Base-by-base conservation (phyloP, 2,888 invertebrate species). In the Trachelus tabidus region DNA sequence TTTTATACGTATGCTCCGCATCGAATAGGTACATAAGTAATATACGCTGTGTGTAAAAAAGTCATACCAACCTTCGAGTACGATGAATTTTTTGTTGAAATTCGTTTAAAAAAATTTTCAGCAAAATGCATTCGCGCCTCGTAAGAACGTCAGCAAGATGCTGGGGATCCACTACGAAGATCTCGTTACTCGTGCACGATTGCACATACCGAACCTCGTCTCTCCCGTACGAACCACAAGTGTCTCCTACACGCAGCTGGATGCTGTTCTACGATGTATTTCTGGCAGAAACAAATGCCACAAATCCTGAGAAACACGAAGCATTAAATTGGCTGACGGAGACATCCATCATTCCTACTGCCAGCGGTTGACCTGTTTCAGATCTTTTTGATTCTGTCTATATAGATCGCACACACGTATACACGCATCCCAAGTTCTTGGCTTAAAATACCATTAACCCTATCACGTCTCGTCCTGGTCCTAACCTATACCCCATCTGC, bases 271-370 rank as follows among this genome's bases (percentile, higher is more conserved):
- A 33, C 71, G 71, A 31, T 37, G 79, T 77, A 81, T 79, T 76
- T 76, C 77, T 40, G 76, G 76, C 77, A 75, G 81, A 73, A 81
- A 79, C 79, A 77, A 81, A 79, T 71, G 75, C 69, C 76, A 76
- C 75, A 75, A 79, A 78, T 75, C 78, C 69, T 77, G 71, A 79
- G 74, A 74, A 75, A 76, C 79, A 76, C 75, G 79, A 77, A 76
- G 79, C 81, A 79, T 77, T 81, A 81, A 81, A 81, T 81, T 79
- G 79, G 78, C 33, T n/a, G 75, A 73, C 75, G 68, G 75, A 69
- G 56, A 71, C 81, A 79, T 81, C 81, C 79, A 79, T 79, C 81
- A 81, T 79, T 81, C 76, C 76, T 71, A 40, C 40, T 40, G 71
- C 68, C 73, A 68, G 69, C 56, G 2, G 56, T 56, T 23, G 56